A percentile compares a stretch with the other conserved stretches of the same genome.
Conservation (phyloP, 1,140 invertebrate genomes). For the Gonioctena quinquepunctata region DNA sequence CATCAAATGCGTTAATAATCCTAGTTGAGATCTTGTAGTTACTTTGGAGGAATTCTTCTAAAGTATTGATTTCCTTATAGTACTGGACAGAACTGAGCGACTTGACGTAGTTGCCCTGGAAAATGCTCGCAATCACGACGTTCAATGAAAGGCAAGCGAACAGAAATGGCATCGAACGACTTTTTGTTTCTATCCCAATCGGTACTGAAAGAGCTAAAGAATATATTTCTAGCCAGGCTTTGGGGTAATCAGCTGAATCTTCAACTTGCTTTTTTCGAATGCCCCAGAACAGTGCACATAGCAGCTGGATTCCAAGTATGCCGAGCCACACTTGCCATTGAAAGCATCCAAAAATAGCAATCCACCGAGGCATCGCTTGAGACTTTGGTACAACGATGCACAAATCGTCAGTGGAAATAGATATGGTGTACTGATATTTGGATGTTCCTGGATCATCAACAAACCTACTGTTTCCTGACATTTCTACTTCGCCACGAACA, state of each 20-base stretch:
- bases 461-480: not conserved
- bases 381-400: not conserved
- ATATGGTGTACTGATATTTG: not conserved
- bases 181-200: not conserved
- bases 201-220: not conserved
- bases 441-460: not conserved
- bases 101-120: not conserved
- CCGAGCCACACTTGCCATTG: not conserved
- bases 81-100: not conserved
- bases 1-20: not conserved
- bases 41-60: not conserved
- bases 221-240: not conserved
- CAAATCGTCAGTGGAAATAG: not conserved
- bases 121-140: not conserved
- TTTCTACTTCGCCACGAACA: not conserved
- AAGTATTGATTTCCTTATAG: not conserved
- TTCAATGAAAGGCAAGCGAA: not conserved
- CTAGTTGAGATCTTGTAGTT: not conserved
- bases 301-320: not conserved
- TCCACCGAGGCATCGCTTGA: not conserved
- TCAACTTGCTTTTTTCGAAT: not conserved
- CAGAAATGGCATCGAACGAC: not conserved
- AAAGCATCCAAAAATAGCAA: not conserved
- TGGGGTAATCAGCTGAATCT: not conserved
- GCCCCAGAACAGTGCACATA: not conserved